These are phyloP conservation scores for Platalea minor DNA, from an alignment of 2,797 vertebrate species.

Conservation along the genomic window DNA sequence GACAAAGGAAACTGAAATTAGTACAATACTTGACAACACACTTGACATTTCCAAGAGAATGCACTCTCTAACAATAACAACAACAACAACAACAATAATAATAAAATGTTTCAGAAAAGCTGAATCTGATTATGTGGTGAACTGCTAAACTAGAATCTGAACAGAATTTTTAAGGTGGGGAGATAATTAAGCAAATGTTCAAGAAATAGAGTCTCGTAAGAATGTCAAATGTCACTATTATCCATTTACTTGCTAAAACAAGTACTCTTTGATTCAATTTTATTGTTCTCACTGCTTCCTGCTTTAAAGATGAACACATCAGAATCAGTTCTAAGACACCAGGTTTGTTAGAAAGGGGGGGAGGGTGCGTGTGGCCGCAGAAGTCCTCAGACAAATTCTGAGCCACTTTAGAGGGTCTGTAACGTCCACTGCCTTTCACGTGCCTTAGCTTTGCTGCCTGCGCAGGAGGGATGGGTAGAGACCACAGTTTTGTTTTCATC, in stretches of 20 bases:
- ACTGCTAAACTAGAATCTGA: background rate
- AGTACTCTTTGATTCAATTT: slow-evolving; percentile 43
- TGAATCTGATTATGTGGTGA: background rate
- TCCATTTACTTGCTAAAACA: slow-evolving; percentile 33
- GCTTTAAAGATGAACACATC: slow-evolving; percentile 20
- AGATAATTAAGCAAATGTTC: slow-evolving; percentile 35
- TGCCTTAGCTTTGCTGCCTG: background rate
- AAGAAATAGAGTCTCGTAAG: background rate
- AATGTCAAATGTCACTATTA: slow-evolving; percentile 42
- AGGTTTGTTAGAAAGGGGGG: background rate
- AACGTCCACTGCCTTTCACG: background rate
- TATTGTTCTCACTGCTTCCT: background rate
- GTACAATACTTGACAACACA: slow-evolving; percentile 31
- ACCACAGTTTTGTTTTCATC: background rate
- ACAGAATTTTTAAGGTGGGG: background rate
- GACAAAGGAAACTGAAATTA: slow-evolving; percentile 25
- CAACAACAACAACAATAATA: background rate
- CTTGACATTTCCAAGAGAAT: slow-evolving; percentile 44
- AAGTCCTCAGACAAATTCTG: background rate
- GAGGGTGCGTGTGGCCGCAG: background rate
- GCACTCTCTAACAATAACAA: background rate
- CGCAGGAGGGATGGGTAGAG: background rate
- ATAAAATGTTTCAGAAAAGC: background rate
- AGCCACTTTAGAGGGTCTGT: background rate
- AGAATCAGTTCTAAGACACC: background rate